Evolutionary conservation across 2,113 vertebrate species (phyloP), one percentile per base, ranked within the genome.

Genomic region (Trematomus loennbergii): DNA sequence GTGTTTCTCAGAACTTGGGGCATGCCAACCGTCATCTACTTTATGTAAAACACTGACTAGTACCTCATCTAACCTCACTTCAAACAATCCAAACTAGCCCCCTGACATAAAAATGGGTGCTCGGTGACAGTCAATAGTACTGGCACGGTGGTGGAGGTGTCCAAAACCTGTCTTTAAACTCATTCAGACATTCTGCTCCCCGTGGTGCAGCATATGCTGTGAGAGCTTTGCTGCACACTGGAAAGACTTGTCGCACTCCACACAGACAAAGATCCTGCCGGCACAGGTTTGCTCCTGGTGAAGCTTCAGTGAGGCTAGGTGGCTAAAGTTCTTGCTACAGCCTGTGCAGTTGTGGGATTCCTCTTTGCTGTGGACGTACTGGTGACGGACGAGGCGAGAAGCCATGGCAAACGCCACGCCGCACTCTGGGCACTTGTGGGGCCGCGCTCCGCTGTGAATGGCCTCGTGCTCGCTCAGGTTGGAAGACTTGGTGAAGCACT

Each of bases 401-500:
- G 87, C 88, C 90, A 94, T 94, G 79, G 95, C 92, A 0, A 96
- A 96, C 10, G 95, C 90, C 16, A 91, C 75, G 0, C 94, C 94
- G 0, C 95, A 95, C 52, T 94, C 89, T 0, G 43, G 8, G 11
- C 95, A 95, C 78, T 90, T 92, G 49, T 92, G 78, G 1, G 94
- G 95, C 49, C 93, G 89, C 45, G 58, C 85, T 1, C 93, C 92
- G 0, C 91, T 95, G 90, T 95, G 94, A 40, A 95, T 92, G 20
- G 92, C 92, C 77, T 94, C 82, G 16, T 95, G 95, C 69, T 95
- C 94, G 0, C 82, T 45, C 61, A 95, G 77, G 78, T 95, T 95
- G 72, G 94, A 95, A 49, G 94, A 94, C 81, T 95, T 94, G 2
- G 94, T 95, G 85, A 95, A 95, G 49, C 87, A 76, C 89, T 95